Base-by-base conservation (phyloP, 2,888 invertebrate species). In the Anagyrus pseudococci region DNA sequence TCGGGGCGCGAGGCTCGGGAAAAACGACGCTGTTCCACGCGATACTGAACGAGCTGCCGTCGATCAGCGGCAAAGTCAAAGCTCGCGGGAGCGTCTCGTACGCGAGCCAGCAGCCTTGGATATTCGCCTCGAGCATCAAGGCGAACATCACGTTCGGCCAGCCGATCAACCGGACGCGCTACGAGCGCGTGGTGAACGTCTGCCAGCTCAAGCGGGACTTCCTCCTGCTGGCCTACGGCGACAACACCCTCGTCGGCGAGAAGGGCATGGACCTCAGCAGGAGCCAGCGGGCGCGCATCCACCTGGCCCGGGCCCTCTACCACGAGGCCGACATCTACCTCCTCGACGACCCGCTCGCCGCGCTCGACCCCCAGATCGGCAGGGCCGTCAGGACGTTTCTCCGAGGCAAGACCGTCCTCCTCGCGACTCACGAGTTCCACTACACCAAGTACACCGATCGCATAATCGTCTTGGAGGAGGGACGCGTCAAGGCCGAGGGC, bases 81-180 rank as follows among this genome's bases (percentile, higher is more conserved):
- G 83, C 89, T 0, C 81, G 83, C 23, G 94, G 94, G 3, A 83
- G 81, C 50, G 75, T 90, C 1, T 89, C 89, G 25, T 96, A 94
- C 74, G 89, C 91, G 0, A 86, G 91, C 40, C 94, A 94, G 75
- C 89, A 94, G 71, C 88, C 95, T 0, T 96, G 95, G 94, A 82
- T 91, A 6, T 91, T 91, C 72, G 86, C 88, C 0, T 88, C 89
- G 73, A 83, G 88, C 71, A 82, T 89, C 7, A 79, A 84, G 53
- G 86, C 89, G 68, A 90, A 90, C 73, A 86, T 82, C 56, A 66
- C 81, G 2, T 82, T 82, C 33, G 81, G 81, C 1, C 72, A 76
- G 61, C 62, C 69, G 6, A 78, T 75, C 67, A 69, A 78, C 46
- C 71, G 76, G 40, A 63, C 70, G 43, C 73, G 79, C 48, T 82